Base-by-base conservation (phyloP, 2,888 invertebrate genomes). In the Torymus texanus region DNA sequence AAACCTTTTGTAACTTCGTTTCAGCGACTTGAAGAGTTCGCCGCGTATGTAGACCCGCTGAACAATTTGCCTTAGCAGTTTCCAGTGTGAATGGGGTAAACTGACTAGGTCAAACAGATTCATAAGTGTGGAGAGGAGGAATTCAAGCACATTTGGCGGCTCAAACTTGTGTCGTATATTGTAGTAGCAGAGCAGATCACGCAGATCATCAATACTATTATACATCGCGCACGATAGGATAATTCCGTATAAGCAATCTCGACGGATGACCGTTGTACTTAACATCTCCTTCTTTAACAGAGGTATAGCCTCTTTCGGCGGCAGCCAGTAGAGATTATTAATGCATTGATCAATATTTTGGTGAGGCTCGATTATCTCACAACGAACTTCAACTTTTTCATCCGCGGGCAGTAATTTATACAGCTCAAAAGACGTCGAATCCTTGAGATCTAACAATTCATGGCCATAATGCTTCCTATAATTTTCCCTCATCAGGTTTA, bases 91-190 rank as follows among this genome's bases (percentile, higher is more conserved):
- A 0, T 82, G 61, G 13, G 82, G 82, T 0, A 90, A 75, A 0
- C 75, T 62, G 11, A 58, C 58, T 0, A 88, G 14, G 2, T 87
- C 78, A 51, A 87, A 86, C 0, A 76, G 0, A 0, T 51, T 0
- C 1, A 12, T 21, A 2, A 81, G 4, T 13, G 3, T 5, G 12
- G 16, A 0, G 0, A 81, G 51, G 13, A 81, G 14, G 2, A 10
- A 1, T 4, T 56, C 8, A 2, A 79, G 21, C 5, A 74, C 55
- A 0, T 50, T 56, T 0, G 14, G 0, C 1, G 80, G 82, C 58
- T 90, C 90, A 70, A 90, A 90, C 59, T 83, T 87, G 76, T 89
- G 88, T 13, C 87, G 85, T 2, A 81, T 79, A 2, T 79, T 80
- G 11, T 88, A 76, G 66, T 88, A 90, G 14, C 80, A 75, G 13